These are phyloP conservation scores for Haplochromis vanheusdeni DNA, from an alignment of 2,113 vertebrate species.

Conservation along the genomic window DNA sequence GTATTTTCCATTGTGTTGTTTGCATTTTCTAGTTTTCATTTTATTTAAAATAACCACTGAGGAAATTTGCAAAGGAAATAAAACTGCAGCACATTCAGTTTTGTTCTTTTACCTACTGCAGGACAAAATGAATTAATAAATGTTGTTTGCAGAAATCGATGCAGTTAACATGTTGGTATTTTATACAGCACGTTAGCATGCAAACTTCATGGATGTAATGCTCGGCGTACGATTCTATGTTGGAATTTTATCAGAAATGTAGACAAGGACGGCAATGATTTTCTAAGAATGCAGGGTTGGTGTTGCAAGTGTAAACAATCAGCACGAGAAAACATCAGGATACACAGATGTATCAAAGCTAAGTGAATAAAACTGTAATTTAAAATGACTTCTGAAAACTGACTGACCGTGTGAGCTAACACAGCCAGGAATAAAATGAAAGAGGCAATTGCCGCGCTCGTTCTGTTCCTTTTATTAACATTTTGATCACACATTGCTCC, in stretches of 20 bases:
- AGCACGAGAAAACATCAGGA: neutral
- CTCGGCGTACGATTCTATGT: accelerated
- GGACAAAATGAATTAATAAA: neutral
- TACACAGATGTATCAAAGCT: neutral
- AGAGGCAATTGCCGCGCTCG: accelerated
- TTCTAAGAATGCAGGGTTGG: neutral
- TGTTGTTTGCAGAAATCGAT: neutral
- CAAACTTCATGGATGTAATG: neutral
- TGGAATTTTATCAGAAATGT: neutral
- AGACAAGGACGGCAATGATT: neutral
- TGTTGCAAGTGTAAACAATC: neutral
- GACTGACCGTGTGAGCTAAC: neutral
- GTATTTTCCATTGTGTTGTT: neutral
- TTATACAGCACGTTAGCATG: neutral
- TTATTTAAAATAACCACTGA: neutral
- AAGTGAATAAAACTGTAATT: neutral
- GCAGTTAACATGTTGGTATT: neutral
- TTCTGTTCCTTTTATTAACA: neutral
- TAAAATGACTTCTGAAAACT: neutral
- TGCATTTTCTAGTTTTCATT: neutral
- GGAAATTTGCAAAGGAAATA: neutral
- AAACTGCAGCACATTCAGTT: neutral
- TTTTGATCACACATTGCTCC: neutral
- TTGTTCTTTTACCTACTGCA: neutral
- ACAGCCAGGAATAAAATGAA: neutral